phyloP scores from a whole-genome alignment of 2,797 vertebrate genomes.

The Chaunax sp. region DNA sequence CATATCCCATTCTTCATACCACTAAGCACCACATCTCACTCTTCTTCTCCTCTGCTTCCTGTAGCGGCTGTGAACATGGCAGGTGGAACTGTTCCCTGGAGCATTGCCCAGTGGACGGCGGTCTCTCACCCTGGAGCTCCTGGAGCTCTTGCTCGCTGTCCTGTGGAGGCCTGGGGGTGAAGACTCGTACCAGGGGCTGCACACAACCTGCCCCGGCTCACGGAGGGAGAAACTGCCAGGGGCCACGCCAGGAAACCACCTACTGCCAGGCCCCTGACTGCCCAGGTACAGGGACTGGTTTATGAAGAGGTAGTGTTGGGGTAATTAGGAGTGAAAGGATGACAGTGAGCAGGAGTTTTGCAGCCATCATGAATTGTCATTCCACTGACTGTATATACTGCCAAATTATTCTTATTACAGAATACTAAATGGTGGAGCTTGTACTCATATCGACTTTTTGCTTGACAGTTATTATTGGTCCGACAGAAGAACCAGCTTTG shows the following conservation, averaged over 20 bases:
- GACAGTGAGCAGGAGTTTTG: not conserved
- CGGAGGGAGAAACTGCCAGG: conserved; percentile 82
- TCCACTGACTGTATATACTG: not conserved
- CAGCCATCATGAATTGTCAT: not conserved
- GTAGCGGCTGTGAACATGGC: conserved; percentile 85
- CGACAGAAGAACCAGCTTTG: conserved; percentile 78
- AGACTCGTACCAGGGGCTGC: conserved; percentile 82
- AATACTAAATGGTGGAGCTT: not conserved
- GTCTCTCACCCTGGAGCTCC: conserved; percentile 83
- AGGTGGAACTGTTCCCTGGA: conserved; percentile 84
- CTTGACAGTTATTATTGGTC: conserved; percentile 67
- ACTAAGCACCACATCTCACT: not conserved
- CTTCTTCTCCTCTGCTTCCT: not conserved
- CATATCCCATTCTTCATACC: too few relatives aligned
- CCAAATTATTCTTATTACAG: not conserved
- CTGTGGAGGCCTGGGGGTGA: conserved; percentile 89
- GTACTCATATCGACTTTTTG: conserved; percentile 1
- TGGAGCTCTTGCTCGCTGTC: conserved; percentile 87
- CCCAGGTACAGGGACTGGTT: conserved; percentile 72
- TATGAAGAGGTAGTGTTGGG: not conserved
- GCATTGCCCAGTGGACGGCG: conserved; percentile 78
- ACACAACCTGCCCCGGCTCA: conserved; percentile 73
- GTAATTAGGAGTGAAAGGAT: not conserved
- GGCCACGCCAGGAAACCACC: conserved; percentile 79
- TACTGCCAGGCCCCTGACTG: conserved; percentile 88